phyloP scores from a whole-genome alignment of 2,113 vertebrate genomes.

The Phoxinus phoxinus region DNA sequence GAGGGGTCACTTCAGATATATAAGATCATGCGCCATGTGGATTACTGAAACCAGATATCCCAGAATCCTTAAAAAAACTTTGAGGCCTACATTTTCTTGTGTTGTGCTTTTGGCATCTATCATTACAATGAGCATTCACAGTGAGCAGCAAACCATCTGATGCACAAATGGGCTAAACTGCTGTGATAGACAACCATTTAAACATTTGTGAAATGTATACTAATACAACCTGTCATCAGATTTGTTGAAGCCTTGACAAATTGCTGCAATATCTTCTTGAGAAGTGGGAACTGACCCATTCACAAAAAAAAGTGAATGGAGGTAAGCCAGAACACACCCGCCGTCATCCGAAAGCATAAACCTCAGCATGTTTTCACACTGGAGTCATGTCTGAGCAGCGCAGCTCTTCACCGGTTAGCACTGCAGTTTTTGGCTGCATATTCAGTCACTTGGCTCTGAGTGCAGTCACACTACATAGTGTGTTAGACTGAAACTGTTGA shows the following conservation, averaged over 20 bases:
- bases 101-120: background rate
- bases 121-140: background rate
- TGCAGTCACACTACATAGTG: conserved; percentile 31
- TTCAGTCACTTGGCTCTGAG: conserved; percentile 40
- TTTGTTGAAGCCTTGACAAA: conserved; percentile 8
- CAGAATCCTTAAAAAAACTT: background rate
- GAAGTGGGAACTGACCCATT: conserved; percentile 12
- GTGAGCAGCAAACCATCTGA: background rate
- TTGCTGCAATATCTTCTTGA: background rate
- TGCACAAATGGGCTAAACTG: background rate
- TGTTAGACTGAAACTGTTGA: conserved; percentile 47
- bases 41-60: conserved; percentile 2
- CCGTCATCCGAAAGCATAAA: conserved; percentile 33
- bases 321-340: conserved; percentile 1
- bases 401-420: background rate
- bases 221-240: conserved; percentile 7
- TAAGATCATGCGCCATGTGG: conserved; percentile 10
- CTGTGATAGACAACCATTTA: background rate
- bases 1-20: background rate
- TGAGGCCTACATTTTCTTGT: background rate
- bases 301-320: conserved; percentile 8
- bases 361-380: conserved; percentile 47
- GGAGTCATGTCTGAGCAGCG: conserved; percentile 47
- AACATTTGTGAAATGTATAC: conserved; percentile 5
- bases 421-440: conserved; percentile 3